A percentile compares a stretch with the other conserved stretches of the same genome.
phyloP scores from a whole-genome alignment of 2,888 invertebrate genomes.

The Didymodactylos carnosus region DNA sequence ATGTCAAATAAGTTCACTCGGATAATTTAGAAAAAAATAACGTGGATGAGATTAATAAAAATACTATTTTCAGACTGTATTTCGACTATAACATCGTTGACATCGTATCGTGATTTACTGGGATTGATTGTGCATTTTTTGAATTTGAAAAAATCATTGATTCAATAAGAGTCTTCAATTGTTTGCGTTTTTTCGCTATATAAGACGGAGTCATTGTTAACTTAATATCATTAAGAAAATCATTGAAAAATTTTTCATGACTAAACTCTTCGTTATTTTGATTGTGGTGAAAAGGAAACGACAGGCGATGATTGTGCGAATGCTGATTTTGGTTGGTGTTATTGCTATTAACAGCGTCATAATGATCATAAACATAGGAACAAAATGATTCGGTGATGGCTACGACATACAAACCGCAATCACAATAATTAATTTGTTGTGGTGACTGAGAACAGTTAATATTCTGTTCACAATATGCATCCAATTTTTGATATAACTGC shows the following conservation, averaged over 20 bases:
- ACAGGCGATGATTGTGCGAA: too few relatives aligned
- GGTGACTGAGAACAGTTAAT: neutral
- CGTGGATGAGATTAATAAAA: too few relatives aligned
- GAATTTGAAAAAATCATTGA: neutral
- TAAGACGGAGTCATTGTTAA: neutral
- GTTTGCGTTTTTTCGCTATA: neutral
- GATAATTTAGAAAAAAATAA: too few relatives aligned
- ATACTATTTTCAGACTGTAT: too few relatives aligned
- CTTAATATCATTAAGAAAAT: neutral
- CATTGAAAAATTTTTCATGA: neutral
- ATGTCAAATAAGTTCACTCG: too few relatives aligned
- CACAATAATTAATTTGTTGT: neutral
- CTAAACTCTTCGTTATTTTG: too few relatives aligned
- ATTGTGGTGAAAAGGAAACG: too few relatives aligned
- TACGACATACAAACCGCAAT: neutral
- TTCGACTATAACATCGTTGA: too few relatives aligned
- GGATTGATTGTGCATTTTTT: too few relatives aligned
- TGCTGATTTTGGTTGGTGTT: too few relatives aligned
- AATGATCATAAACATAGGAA: neutral
- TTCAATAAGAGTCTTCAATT: neutral
- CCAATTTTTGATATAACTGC: neutral
- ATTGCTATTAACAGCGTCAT: too few relatives aligned
- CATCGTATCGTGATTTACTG: too few relatives aligned
- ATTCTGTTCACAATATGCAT: neutral
- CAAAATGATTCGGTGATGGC: neutral